Conservation (phyloP, 1,140 invertebrate genomes). For the Chionoecetes opilio region DNA sequence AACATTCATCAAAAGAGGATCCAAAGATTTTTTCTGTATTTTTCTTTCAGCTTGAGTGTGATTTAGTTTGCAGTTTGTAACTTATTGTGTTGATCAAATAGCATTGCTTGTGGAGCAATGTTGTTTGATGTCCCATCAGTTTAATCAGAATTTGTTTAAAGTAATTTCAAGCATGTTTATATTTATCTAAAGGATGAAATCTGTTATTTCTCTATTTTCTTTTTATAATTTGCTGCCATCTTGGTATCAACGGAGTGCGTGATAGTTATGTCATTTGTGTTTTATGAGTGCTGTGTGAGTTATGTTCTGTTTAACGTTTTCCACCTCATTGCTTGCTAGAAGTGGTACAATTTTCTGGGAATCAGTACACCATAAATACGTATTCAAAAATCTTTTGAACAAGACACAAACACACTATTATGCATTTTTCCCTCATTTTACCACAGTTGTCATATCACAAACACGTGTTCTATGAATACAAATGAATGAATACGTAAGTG, state of each 20-base stretch:
- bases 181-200: too few species aligned
- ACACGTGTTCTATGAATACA: slow-evolving; percentile 9
- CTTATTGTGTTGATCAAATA: not conserved
- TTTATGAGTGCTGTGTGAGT: not conserved
- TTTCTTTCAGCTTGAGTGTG: slow-evolving; percentile 33
- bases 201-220: too few species aligned
- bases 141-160: not conserved
- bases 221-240: not conserved
- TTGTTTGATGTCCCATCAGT: not conserved
- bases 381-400: not conserved
- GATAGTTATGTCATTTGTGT: slow-evolving; percentile 4
- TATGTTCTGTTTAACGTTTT: not conserved
- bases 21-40: slow-evolving; percentile 57
- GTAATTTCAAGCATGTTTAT: not conserved
- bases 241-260: not conserved
- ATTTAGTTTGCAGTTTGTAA: not conserved
- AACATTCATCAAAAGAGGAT: slow-evolving; percentile 70
- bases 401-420: not conserved
- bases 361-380: not conserved
- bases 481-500: not conserved
- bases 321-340: not conserved
- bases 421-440: slow-evolving; percentile 19
- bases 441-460: not conserved
- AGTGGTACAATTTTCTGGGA: not conserved
- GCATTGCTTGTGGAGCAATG: not conserved